Conservation (phyloP, 2,888 invertebrate genomes). For the Meta bourneti region DNA sequence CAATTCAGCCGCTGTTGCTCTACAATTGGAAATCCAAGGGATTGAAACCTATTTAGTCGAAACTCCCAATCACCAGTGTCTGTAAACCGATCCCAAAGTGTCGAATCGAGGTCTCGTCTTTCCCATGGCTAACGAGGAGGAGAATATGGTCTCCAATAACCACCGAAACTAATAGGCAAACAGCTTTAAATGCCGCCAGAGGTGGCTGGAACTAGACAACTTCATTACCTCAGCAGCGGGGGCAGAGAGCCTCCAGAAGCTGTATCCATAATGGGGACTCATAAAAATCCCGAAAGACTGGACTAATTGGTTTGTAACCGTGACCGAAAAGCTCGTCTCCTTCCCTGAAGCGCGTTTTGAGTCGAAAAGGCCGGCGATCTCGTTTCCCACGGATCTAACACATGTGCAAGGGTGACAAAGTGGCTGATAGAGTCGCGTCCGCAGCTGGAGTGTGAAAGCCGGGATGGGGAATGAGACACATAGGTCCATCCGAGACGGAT, state of each 20-base stretch:
- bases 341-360: slow-evolving; percentile 20
- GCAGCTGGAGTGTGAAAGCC: slow-evolving; percentile 45
- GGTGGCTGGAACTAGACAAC: slow-evolving; percentile 2
- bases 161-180: slow-evolving; percentile 28
- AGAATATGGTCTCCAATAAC: slow-evolving; percentile 17
- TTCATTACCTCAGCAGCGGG: slow-evolving; percentile 45
- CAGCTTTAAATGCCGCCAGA: slow-evolving; percentile 32
- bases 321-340: slow-evolving; percentile 33
- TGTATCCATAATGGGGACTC: slow-evolving; percentile 21
- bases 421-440: slow-evolving; percentile 51
- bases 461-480: slow-evolving; percentile 9
- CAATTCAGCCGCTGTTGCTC: too few relatives aligned
- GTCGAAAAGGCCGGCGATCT: slow-evolving; percentile 24
- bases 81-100: too few relatives aligned
- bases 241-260: slow-evolving; percentile 27
- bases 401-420: slow-evolving; percentile 47
- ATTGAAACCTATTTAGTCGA: not conserved
- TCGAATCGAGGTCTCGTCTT: not conserved
- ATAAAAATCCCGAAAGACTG: slow-evolving; percentile 28
- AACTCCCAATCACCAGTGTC: too few relatives aligned
- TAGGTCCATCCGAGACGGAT: slow-evolving; percentile 51
- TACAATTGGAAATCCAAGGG: not conserved
- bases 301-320: slow-evolving; percentile 62
- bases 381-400: slow-evolving; percentile 58
- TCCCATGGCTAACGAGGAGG: slow-evolving; percentile 15